These are phyloP conservation scores for Anomalospiza imberbis DNA, from an alignment of 2,797 vertebrate genomes.

Conservation along the genomic window DNA sequence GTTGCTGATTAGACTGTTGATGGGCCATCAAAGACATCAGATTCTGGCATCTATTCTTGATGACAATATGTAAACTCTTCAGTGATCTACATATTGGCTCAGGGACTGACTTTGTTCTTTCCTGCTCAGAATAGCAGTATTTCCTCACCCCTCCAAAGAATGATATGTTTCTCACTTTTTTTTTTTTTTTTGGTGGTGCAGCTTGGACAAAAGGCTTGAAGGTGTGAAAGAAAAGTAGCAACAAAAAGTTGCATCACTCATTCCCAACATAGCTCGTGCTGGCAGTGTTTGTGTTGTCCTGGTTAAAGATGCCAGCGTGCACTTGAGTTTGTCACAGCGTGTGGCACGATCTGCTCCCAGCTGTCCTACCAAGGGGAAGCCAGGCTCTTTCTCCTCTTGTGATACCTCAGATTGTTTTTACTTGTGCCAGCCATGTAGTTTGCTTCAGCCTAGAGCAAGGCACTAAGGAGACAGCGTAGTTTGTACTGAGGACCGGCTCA, in stretches of 20 bases:
- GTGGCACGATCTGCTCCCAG: background rate
- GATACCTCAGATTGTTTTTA: background rate
- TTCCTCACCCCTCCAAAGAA: constrained; percentile 30
- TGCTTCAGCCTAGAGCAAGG: background rate
- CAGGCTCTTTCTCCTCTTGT: background rate
- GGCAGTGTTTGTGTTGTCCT: constrained; percentile 26
- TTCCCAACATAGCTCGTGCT: background rate
- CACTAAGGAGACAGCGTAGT: background rate
- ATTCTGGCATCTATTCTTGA: background rate
- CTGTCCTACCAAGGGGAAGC: background rate
- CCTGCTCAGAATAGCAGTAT: constrained; percentile 26
- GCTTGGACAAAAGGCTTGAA: constrained; percentile 43
- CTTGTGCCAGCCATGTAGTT: background rate
- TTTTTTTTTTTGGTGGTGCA: background rate
- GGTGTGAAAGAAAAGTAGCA: constrained; percentile 22
- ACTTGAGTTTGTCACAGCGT: fast-evolving
- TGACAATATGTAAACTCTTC: constrained; percentile 14
- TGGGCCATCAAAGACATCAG: constrained; percentile 2
- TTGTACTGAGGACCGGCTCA: background rate
- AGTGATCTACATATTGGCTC: constrained; percentile 7
- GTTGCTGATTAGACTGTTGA: background rate
- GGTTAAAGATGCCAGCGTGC: background rate
- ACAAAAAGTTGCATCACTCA: background rate
- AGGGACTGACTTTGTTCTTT: constrained; percentile 26
- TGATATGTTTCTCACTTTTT: constrained; percentile 26